Percentiles rank a stretch among this genome's conserved stretches.
phyloP scores from a whole-genome alignment of 1,140 invertebrate genomes.

The Drosophila guanche region DNA sequence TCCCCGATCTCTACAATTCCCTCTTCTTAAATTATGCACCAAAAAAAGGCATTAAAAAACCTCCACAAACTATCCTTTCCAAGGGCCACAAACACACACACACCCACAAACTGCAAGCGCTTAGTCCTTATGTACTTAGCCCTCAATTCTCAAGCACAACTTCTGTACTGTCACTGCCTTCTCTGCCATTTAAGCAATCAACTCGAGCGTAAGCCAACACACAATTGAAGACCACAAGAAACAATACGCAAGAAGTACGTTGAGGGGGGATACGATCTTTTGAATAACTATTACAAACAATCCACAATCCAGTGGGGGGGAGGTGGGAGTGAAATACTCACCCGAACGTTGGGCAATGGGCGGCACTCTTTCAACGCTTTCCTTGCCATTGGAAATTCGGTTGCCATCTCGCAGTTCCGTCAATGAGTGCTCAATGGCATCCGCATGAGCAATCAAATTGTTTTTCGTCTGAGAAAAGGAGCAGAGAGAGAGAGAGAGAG shows the following conservation, averaged over 20 bases:
- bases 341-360: constrained; percentile 53
- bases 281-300: constrained; percentile 43
- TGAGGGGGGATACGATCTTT: constrained; percentile 14
- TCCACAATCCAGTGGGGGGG: constrained; percentile 8
- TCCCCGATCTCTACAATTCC: no score
- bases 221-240: constrained; percentile 37
- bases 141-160: constrained; percentile 3
- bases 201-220: constrained; percentile 43
- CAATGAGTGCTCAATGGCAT: constrained; percentile 76
- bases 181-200: constrained; percentile 28
- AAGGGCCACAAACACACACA: constrained; percentile 13
- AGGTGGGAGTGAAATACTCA: constrained; percentile 49
- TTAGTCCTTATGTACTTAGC: constrained; percentile 3
- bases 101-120: no score
- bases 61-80: background rate
- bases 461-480: constrained; percentile 72
- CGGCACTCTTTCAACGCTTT: constrained; percentile 22
- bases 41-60: no score
- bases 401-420: constrained; percentile 69
- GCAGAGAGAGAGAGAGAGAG: constrained; percentile 9
- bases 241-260: constrained; percentile 1
- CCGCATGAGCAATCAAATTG: constrained; percentile 80
- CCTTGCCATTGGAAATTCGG: constrained; percentile 61
- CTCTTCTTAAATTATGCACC: no score
- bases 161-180: background rate